These are phyloP conservation scores for Empidonax alnorum DNA, from an alignment of 2,113 vertebrate genomes.

Conservation along the genomic window DNA sequence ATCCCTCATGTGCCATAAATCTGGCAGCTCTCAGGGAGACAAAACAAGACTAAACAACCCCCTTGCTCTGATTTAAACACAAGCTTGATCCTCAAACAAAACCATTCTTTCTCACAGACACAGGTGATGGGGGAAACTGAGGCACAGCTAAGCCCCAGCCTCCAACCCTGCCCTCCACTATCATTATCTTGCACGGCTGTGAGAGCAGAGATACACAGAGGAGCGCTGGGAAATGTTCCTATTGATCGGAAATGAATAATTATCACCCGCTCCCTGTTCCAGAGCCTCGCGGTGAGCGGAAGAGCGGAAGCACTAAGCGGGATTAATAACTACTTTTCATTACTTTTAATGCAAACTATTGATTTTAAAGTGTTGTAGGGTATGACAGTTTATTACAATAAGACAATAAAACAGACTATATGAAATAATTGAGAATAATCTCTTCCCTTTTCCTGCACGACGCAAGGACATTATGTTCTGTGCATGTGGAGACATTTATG, in stretches of 20 bases:
- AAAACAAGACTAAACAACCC: neutral
- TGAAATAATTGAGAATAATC: constrained; percentile 86
- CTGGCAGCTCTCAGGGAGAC: neutral
- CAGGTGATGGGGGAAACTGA: neutral
- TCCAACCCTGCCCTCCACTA: neutral
- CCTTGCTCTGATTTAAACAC: neutral
- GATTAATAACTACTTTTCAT: constrained; percentile 81
- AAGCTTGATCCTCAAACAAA: neutral
- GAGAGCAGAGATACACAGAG: neutral
- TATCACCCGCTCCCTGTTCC: constrained; percentile 60
- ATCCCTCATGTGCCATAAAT: neutral
- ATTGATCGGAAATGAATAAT: constrained; percentile 80
- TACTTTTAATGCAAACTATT: constrained; percentile 85
- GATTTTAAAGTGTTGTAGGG: constrained; percentile 80
- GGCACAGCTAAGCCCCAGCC: neutral
- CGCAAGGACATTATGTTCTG: constrained; percentile 69
- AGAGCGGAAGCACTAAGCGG: constrained; percentile 73
- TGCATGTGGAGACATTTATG: constrained; percentile 79
- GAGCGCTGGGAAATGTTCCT: constrained; percentile 65
- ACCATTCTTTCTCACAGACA: fast-evolving
- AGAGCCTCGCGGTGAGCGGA: constrained; percentile 67
- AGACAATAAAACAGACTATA: constrained; percentile 81
- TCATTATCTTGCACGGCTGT: neutral
- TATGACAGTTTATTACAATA: constrained; percentile 80
- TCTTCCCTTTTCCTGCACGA: constrained; percentile 67